Conservation (phyloP, 1,140 invertebrate species). For the Aplysia californica region DNA sequence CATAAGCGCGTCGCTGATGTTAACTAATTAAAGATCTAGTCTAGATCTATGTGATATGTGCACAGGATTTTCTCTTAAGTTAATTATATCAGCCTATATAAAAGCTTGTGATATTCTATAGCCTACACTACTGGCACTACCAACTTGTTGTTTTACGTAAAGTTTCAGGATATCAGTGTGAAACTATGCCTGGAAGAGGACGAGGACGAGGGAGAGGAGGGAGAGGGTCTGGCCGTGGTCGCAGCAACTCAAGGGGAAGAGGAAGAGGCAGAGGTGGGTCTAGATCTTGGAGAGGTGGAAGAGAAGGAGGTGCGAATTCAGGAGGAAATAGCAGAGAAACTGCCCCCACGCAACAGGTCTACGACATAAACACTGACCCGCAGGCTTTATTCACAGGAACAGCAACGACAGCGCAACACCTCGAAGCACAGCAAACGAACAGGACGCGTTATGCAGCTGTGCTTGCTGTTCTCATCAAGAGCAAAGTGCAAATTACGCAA, state of each 20-base stretch:
- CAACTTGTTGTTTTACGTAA: no score
- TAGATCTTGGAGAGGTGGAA: not conserved
- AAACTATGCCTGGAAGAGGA: conserved; percentile 17
- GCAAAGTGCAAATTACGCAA: conserved; percentile 58
- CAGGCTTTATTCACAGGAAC: conserved; percentile 51
- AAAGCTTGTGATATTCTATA: no score
- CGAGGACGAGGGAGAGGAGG: conserved; percentile 32
- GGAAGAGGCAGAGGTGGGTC: conserved; percentile 1
- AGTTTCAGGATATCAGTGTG: no score
- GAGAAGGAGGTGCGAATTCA: conserved; percentile 9
- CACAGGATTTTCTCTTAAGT: no score
- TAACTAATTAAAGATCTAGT: no score
- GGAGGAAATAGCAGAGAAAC: conserved; percentile 16
- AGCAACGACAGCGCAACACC: conserved; percentile 53
- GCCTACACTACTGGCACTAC: no score
- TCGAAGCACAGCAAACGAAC: conserved; percentile 57
- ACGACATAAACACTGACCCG: conserved; percentile 47
- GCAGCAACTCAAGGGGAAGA: conserved; percentile 19
- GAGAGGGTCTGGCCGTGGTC: conserved; percentile 19
- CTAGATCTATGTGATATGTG: no score
- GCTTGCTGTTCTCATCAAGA: conserved; percentile 52
- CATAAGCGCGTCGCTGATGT: no score
- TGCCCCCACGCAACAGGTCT: conserved; percentile 18
- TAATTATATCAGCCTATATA: no score
- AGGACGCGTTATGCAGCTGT: conserved; percentile 56